Evolutionary conservation across 2,113 vertebrate species (phyloP).

Genomic region (Percina caprodes): DNA sequence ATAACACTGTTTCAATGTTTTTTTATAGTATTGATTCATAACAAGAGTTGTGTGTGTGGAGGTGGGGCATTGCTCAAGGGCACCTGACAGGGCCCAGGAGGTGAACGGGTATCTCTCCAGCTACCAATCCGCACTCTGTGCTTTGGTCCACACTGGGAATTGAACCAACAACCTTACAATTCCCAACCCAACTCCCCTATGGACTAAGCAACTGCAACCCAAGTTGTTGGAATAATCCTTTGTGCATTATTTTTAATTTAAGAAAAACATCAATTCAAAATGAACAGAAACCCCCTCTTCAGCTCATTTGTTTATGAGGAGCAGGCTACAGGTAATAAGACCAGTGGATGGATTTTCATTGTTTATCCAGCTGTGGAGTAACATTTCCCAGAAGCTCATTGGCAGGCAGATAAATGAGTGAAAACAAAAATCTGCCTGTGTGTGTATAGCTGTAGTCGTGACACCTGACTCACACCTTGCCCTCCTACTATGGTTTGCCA

Average conservation of each 20-base stretch:
- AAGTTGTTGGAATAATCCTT: too few relatives aligned
- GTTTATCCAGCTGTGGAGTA: conserved; percentile 19
- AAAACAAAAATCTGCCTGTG: conserved; percentile 23
- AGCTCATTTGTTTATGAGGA: not conserved
- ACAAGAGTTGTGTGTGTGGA: too few relatives aligned
- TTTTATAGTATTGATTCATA: too few relatives aligned
- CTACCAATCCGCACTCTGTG: too few relatives aligned
- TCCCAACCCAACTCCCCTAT: too few relatives aligned
- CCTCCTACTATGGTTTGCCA: conserved; percentile 55
- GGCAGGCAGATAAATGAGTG: conserved; percentile 43
- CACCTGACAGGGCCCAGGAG: too few relatives aligned
- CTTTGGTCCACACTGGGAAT: too few relatives aligned
- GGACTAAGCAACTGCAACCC: too few relatives aligned
- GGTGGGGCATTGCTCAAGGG: too few relatives aligned
- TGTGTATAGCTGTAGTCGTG: conserved; percentile 40
- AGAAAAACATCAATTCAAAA: not conserved
- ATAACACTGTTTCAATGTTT: too few relatives aligned
- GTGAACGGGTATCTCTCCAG: too few relatives aligned
- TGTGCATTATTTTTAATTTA: not conserved
- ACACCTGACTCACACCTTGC: conserved; percentile 69
- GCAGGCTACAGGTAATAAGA: conserved; percentile 1
- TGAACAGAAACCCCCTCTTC: not conserved
- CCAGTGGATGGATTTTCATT: not conserved
- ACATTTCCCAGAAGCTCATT: conserved; percentile 28
- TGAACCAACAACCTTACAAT: too few relatives aligned